phyloP scores from a whole-genome alignment of 2,888 invertebrate genomes.

The Adelognathus sp. region DNA sequence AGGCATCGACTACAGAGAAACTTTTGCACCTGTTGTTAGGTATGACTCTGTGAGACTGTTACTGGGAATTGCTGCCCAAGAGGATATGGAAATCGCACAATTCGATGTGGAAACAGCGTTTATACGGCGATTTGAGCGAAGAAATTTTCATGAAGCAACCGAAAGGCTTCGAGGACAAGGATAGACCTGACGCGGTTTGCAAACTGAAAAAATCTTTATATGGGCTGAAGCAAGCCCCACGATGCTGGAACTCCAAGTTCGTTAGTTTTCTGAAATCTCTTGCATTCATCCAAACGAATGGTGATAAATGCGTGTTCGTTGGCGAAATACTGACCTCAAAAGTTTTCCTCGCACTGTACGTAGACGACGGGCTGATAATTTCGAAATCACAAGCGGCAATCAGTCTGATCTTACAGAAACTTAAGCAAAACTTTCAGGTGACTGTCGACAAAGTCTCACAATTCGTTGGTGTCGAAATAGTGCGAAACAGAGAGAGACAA shows the following conservation, averaged over 20 bases:
- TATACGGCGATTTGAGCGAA: constrained; percentile 59
- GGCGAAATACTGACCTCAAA: background rate
- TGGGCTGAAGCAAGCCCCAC: constrained; percentile 50
- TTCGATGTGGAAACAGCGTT: constrained; percentile 64
- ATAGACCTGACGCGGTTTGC: constrained; percentile 7
- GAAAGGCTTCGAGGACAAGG: constrained; percentile 16
- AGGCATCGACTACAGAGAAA: constrained; percentile 57
- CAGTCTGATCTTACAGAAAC: constrained; percentile 3
- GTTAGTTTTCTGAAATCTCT: constrained; percentile 15
- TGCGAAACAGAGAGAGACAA: constrained; percentile 18
- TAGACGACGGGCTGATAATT: constrained; percentile 46
- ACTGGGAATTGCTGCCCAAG: constrained; percentile 49
- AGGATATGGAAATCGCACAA: constrained; percentile 50
- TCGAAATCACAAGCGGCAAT: constrained; percentile 11
- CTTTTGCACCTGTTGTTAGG: background rate
- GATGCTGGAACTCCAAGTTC: constrained; percentile 51
- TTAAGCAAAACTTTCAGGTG: constrained; percentile 39
- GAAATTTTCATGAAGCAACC: constrained; percentile 46
- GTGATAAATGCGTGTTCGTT: constrained; percentile 25
- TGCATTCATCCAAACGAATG: constrained; percentile 11
- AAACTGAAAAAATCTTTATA: constrained; percentile 25
- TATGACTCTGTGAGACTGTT: constrained; percentile 20
- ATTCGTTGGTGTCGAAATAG: constrained; percentile 46
- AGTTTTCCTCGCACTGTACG: constrained; percentile 47
- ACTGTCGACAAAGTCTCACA: constrained; percentile 22